Evolutionary conservation across 2,888 invertebrate species (phyloP), one percentile per base, ranked within the genome.

Genomic region (Cephalotes varians): DNA sequence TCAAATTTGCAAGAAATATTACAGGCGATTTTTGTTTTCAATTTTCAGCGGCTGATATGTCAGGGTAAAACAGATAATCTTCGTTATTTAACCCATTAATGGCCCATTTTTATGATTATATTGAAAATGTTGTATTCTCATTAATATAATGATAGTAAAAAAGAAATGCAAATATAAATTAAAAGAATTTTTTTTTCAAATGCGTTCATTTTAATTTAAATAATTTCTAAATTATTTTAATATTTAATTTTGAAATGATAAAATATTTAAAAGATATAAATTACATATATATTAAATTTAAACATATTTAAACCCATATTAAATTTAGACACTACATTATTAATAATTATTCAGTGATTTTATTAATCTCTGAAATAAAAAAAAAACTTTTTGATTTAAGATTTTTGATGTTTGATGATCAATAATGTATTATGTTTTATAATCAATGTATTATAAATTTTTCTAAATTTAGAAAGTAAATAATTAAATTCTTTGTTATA

Each of bases 11-110:
- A 34, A 60, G 7, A 18, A 73, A 34, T 40, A 44, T 58, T 60
- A 60, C 44, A 44, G 15, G 31, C 44, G 31, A 58, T 58, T 58
- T 72, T 60, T 73, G 15, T 60, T 73, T 73, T 47, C 28, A 60
- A 73, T 47, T 60, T 60, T 73, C 37, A 73, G 34, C 44, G 37
- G 44, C 73, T 73, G 18, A 60, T 73, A 60, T 60, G 34, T 60
- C 44, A 60, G 34, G 51, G 54, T 34, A 51, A 60, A 21, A 56
- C 18, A n/a, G 37, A 56, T 56, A 73, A 31, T 47, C 44, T 60
- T 60, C 60, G n/a, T 60, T 60, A 73, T 60, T 73, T 73, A 73
- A 60, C 73, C 60, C 73, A 73, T 34, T 47, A 73, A 73, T 2
- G 60, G 73, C 60, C 25, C n/a, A 21, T 47, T 58, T 56, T 47